Evolutionary conservation across 2,797 vertebrate species (phyloP).

Genomic region (Eospalax fontanierii): DNA sequence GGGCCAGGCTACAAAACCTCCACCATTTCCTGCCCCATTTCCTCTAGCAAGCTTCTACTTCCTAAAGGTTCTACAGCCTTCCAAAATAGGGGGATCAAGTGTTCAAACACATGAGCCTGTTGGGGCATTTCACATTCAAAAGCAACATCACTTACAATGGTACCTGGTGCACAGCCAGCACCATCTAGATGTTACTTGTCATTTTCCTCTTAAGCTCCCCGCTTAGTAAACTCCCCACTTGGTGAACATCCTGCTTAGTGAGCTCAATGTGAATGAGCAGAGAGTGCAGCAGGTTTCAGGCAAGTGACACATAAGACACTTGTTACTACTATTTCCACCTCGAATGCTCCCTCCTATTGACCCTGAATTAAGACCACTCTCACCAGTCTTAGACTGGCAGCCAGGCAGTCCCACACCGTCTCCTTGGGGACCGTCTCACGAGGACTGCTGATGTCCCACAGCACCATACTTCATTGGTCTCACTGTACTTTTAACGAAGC

Average conservation of each 20-base stretch:
- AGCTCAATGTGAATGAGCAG: neutral
- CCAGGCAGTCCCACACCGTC: neutral
- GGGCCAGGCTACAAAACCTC: neutral
- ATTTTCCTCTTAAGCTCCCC: neutral
- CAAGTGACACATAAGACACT: neutral
- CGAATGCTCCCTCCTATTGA: slow-evolving; percentile 37
- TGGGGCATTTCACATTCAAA: neutral
- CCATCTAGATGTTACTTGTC: neutral
- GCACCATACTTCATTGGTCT: neutral
- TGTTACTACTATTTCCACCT: slow-evolving; percentile 45
- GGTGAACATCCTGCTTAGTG: too few relatives aligned
- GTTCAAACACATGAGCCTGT: neutral
- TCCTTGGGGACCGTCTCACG: neutral
- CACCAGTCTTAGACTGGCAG: neutral
- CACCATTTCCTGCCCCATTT: neutral
- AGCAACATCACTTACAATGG: neutral
- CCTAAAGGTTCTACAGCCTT: neutral
- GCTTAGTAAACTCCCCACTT: neutral
- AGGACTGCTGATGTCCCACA: neutral
- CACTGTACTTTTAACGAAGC: slow-evolving; percentile 33
- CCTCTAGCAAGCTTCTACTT: neutral
- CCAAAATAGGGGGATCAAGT: neutral
- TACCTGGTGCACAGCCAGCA: neutral
- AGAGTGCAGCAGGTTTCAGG: neutral
- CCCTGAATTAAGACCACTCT: slow-evolving; percentile 6